Base-by-base conservation (phyloP, 2,888 invertebrate genomes). In the Leptopterna dolabrata region DNA sequence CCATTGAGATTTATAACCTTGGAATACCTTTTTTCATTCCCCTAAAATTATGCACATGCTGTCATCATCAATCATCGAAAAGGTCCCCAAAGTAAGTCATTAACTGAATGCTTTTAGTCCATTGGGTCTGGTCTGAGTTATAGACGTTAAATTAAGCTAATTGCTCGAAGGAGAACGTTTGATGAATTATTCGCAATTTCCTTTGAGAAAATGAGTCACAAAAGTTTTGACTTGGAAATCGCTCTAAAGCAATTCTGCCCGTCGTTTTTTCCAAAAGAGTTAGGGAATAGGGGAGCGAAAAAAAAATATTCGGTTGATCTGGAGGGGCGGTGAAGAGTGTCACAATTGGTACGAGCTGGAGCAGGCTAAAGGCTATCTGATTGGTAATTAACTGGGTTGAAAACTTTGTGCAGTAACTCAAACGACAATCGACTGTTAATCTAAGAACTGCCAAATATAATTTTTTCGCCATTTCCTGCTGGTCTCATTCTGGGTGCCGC, bases 391-490 rank as follows among this genome's bases (percentile, higher is more conserved):
- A 86, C 76, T 55, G 71, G 47, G 78, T 55, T 36, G 71, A 41
- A 70, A 84, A 84, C 84, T 84, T 84, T 24, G 71, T 19, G 73
- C 45, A 41, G 84, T 84, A 86, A 78, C 24, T 84, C 84, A 84
- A 71, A 27, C 82, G 84, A 86, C 76, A 86, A 86, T 86, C 86
- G 86, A 55, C 86, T 86, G 86, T 86, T 86, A 86, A 86, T 86
- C 86, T 78, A 55, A 55, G 71, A 84, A 70, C 70, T 71, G 84
- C 73, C 84, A 27, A 82, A 84, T 71, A 70, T 82, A 82, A 47
- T 71, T 84, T 71, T 70, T 63, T 51, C 55, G 51, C n/a, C 36
- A 16, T 71, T 41, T 70, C 16, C 55, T 27, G 55, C 55, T 27
- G n/a, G 11, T 78, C 73, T n/a, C 43, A 30, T 16, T 78, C 24